Evolutionary conservation across 1,140 invertebrate genomes (phyloP).

Genomic region (Globodera ellingtonae): DNA sequence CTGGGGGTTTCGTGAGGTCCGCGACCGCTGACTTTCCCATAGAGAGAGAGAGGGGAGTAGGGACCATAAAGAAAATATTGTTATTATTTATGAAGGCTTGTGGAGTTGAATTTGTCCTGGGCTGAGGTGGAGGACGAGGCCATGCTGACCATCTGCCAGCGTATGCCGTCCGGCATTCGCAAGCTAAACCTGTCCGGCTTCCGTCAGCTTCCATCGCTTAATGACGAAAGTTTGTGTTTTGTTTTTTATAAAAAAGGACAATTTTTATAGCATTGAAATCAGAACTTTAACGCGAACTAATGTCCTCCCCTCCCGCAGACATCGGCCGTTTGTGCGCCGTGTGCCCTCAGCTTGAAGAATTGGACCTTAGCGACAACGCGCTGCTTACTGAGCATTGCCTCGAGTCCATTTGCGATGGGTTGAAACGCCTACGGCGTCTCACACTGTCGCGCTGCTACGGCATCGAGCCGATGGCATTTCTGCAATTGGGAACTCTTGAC

Average conservation of each 20-base stretch:
- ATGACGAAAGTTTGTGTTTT: slow-evolving; percentile 11
- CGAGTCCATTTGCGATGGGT: slow-evolving; percentile 8
- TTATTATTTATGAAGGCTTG: slow-evolving; percentile 3
- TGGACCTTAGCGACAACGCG: slow-evolving; percentile 25
- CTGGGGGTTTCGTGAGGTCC: too few species aligned
- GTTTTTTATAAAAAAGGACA: too few species aligned
- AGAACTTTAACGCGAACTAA: too few species aligned
- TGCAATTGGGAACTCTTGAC: slow-evolving; percentile 7
- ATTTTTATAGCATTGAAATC: too few species aligned
- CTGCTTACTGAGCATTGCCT: slow-evolving; percentile 18
- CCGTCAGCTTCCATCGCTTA: not conserved
- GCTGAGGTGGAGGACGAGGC: slow-evolving; percentile 13
- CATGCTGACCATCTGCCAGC: slow-evolving; percentile 9
- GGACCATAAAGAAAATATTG: too few species aligned
- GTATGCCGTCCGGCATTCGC: slow-evolving; percentile 1
- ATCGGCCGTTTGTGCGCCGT: slow-evolving; percentile 5
- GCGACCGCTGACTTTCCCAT: too few species aligned
- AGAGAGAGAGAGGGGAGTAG: too few species aligned
- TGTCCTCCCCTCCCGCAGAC: not conserved
- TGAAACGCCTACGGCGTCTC: slow-evolving; percentile 3
- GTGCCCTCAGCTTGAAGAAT: slow-evolving; percentile 11
- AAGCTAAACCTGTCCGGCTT: slow-evolving; percentile 20
- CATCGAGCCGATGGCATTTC: slow-evolving; percentile 24
- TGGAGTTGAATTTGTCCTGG: slow-evolving; percentile 20
- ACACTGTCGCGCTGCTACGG: slow-evolving; percentile 27